phyloP scores from a whole-genome alignment of 2,888 invertebrate species.

The Pyrochroa serraticornis region DNA sequence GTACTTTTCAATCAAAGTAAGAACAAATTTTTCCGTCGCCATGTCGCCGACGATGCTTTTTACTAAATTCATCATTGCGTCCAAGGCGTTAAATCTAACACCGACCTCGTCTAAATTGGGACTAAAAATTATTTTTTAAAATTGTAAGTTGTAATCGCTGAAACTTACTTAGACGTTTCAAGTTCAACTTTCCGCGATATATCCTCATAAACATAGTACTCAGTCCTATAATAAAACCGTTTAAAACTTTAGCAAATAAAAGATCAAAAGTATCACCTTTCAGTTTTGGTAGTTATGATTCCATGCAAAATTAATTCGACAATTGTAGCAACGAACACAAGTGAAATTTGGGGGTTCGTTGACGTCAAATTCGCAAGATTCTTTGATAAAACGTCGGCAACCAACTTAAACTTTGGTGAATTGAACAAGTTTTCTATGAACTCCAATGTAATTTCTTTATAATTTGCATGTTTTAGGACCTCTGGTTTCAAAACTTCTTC shows the following conservation, averaged over 20 bases:
- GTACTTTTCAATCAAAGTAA: conserved; percentile 42
- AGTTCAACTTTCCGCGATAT: conserved; percentile 28
- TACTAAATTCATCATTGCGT: conserved; percentile 14
- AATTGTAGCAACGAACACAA: conserved; percentile 51
- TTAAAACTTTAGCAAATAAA: conserved; percentile 13
- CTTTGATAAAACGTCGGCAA: conserved; percentile 3
- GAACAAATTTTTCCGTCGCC: conserved; percentile 36
- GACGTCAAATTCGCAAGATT: not conserved
- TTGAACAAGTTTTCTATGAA: not conserved
- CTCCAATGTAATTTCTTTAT: not conserved
- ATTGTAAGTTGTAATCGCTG: conserved; percentile 4
- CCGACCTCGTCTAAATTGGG: conserved; percentile 30
- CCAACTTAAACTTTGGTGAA: not conserved
- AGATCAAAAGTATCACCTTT: conserved; percentile 57
- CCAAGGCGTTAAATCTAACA: conserved; percentile 23
- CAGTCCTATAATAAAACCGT: conserved; percentile 42
- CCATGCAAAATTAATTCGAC: conserved; percentile 61
- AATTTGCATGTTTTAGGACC: not conserved
- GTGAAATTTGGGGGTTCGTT: conserved; percentile 1
- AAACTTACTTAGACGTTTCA: conserved; percentile 25
- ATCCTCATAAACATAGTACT: conserved; percentile 46
- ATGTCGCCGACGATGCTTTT: conserved; percentile 27
- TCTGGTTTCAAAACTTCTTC: conserved; percentile 1
- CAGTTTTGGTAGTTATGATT: conserved; percentile 62
- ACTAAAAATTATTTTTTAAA: conserved; percentile 29